phyloP scores from a whole-genome alignment of 2,888 invertebrate genomes.

The Sarcophaga variegata region DNA sequence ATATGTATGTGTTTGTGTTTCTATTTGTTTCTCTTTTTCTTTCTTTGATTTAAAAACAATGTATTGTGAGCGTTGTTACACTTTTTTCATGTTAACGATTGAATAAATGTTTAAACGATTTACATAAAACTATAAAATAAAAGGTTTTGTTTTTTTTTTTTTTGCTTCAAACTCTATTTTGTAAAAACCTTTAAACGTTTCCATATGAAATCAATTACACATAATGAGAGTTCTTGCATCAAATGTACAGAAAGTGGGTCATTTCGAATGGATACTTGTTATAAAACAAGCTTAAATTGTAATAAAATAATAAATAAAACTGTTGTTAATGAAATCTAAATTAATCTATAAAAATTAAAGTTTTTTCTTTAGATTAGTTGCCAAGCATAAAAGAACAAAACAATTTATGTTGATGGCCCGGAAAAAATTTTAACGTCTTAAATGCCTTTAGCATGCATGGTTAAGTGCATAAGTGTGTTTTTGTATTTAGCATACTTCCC shows the following conservation, averaged over 20 bases:
- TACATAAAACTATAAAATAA: neutral
- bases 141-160: neutral
- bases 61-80: conserved; percentile 1
- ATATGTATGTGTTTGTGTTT: conserved; percentile 2
- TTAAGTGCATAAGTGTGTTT: neutral
- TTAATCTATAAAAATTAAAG: neutral
- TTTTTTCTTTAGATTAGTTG: neutral
- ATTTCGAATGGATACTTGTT: neutral
- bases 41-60: neutral
- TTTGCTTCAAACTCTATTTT: neutral
- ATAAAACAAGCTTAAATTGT: neutral
- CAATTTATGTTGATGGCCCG: neutral
- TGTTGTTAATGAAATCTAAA: neutral
- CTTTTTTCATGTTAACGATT: conserved; percentile 32
- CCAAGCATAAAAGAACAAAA: neutral
- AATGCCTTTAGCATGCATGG: neutral
- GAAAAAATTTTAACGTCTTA: conserved; percentile 26
- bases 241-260: neutral
- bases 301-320: neutral
- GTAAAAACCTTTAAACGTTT: neutral
- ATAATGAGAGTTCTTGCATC: neutral
- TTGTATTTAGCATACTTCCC: conserved; percentile 63
- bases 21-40: neutral
- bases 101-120: neutral
- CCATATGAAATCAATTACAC: neutral